These are phyloP conservation scores for Papilio elwesi DNA, from an alignment of 2,888 invertebrate genomes.

Conservation along the genomic window DNA sequence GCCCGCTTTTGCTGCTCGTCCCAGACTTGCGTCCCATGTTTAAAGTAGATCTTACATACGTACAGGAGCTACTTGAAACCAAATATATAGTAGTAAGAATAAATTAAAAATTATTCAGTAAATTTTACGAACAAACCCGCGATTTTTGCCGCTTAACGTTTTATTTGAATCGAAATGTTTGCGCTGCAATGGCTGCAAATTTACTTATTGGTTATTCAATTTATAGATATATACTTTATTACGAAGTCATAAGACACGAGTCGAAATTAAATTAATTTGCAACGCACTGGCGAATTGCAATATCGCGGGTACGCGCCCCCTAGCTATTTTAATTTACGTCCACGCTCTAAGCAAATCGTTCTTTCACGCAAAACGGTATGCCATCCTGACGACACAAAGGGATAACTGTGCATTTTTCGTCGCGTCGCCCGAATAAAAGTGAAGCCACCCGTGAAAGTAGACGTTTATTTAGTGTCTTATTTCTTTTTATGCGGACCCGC, in stretches of 20 bases:
- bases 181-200: constrained; percentile 51
- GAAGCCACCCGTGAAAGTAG: constrained; percentile 70
- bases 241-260: constrained; percentile 51
- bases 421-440: constrained; percentile 63
- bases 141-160: constrained; percentile 57
- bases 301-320: constrained; percentile 57
- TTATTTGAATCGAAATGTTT: constrained; percentile 54
- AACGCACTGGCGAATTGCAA: constrained; percentile 53
- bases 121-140: constrained; percentile 50
- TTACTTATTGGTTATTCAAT: constrained; percentile 47
- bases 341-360: constrained; percentile 64
- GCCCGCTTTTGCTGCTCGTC: no score
- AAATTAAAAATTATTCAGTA: constrained; percentile 44
- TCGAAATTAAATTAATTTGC: constrained; percentile 48
- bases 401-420: constrained; percentile 62
- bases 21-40: background rate
- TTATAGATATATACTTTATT: constrained; percentile 57
- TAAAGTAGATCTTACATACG: background rate
- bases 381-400: constrained; percentile 49
- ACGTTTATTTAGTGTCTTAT: constrained; percentile 79
- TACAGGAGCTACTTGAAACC: background rate
- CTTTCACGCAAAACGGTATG: constrained; percentile 69
- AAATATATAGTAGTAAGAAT: background rate
- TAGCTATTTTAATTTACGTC: constrained; percentile 68
- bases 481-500: constrained; percentile 72